Conservation (phyloP, 1,140 invertebrate genomes). For the Dryas iulia region DNA sequence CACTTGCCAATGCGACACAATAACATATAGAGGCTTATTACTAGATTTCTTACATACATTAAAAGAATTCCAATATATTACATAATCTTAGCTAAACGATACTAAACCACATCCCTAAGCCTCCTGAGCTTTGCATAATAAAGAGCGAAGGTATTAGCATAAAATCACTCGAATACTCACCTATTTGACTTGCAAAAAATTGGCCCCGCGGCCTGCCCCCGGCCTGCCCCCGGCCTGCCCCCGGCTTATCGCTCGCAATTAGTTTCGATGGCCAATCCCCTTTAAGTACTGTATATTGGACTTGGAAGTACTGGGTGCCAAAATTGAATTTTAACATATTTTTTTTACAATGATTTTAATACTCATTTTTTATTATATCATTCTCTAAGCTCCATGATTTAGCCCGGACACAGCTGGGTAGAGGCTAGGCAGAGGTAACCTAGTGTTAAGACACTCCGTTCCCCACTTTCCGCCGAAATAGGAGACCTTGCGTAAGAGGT, state of each 20-base stretch:
- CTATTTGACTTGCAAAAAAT: slow-evolving; percentile 74
- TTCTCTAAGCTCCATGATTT: too few relatives aligned
- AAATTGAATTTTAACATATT: not conserved
- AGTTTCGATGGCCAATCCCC: slow-evolving; percentile 48
- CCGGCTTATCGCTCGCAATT: slow-evolving; percentile 42
- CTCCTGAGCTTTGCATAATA: slow-evolving; percentile 55
- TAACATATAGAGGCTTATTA: too few relatives aligned
- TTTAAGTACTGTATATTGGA: slow-evolving; percentile 22
- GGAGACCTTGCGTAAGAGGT: too few relatives aligned
- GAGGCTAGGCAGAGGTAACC: too few relatives aligned
- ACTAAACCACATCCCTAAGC: not conserved
- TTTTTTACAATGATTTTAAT: not conserved
- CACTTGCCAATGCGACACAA: too few relatives aligned
- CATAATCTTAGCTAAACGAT: slow-evolving; percentile 2
- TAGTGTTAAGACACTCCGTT: too few relatives aligned
- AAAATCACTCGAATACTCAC: slow-evolving; percentile 59
- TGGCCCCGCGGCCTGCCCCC: too few relatives aligned
- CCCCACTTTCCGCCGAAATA: too few relatives aligned
- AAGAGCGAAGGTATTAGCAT: slow-evolving; percentile 55
- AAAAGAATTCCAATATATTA: not conserved
- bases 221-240: slow-evolving; percentile 5
- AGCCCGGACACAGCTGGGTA: too few relatives aligned
- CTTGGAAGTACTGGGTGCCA: not conserved
- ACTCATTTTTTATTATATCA: too few relatives aligned
- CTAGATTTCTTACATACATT: too few relatives aligned